Percentiles rank a stretch among this genome's conserved stretches.
Evolutionary conservation across 2,113 vertebrate species (phyloP).

Genomic region (Mystacornis crossleyi): DNA sequence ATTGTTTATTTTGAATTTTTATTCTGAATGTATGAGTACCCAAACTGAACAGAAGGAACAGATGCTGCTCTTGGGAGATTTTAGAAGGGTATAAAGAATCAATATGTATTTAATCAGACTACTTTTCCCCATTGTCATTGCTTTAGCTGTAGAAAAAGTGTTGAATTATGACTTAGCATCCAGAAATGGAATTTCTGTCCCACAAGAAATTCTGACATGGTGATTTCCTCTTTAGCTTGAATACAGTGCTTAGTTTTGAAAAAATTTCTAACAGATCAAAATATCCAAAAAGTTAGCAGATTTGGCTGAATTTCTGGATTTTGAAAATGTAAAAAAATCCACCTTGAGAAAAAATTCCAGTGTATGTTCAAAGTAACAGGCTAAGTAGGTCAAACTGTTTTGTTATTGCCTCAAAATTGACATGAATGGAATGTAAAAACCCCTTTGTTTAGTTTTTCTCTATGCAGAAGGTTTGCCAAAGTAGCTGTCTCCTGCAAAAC

Average conservation of each 20-base stretch:
- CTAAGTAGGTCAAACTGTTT: not conserved
- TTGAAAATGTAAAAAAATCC: not conserved
- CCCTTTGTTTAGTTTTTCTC: not conserved
- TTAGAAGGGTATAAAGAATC: not conserved
- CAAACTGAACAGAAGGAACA: slow-evolving; percentile 16
- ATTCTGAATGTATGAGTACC: not conserved
- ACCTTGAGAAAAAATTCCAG: not conserved
- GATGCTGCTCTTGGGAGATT: not conserved
- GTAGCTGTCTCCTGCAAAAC: not conserved
- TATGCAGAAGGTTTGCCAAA: not conserved
- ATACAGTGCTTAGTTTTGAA: not conserved
- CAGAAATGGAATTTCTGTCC: not conserved
- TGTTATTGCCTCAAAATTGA: not conserved
- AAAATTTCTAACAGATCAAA: not conserved
- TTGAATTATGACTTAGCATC: not conserved
- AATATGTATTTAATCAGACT: slow-evolving; percentile 6
- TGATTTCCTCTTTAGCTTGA: not conserved
- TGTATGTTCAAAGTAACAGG: not conserved
- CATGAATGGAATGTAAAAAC: not conserved
- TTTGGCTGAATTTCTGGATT: not conserved
- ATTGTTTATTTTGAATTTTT: slow-evolving; percentile 22
- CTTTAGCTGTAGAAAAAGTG: not conserved
- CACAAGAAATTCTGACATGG: not conserved
- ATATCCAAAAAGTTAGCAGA: not conserved
- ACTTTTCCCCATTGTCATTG: not conserved